Evolutionary conservation across 2,113 vertebrate genomes (phyloP).

Genomic region (Struthio camelus): DNA sequence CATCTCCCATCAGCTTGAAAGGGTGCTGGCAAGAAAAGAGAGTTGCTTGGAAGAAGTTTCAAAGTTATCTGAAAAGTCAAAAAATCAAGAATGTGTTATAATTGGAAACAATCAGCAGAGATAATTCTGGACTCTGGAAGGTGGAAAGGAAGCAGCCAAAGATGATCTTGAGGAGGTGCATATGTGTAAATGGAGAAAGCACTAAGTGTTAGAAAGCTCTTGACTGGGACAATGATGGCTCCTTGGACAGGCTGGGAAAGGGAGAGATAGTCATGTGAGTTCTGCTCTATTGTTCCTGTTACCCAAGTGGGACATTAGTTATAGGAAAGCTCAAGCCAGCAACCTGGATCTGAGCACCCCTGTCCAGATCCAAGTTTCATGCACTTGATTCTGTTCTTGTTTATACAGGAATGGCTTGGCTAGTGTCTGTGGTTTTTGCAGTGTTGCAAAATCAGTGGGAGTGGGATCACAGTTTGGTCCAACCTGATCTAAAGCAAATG

Average conservation of each 20-base stretch:
- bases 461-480: background rate
- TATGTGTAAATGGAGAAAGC: background rate
- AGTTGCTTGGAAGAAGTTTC: conserved; percentile 40
- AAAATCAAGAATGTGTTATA: conserved; percentile 41
- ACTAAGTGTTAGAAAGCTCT: background rate
- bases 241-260: background rate
- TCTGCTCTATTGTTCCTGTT: background rate
- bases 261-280: background rate
- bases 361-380: conserved; percentile 48
- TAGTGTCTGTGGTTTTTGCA: background rate
- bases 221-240: background rate
- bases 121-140: conserved; percentile 17
- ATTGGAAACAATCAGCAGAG: conserved; percentile 42
- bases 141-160: conserved; percentile 34
- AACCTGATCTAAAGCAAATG: background rate
- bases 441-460: conserved; percentile 6
- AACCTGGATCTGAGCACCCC: conserved; percentile 10
- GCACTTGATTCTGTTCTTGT: conserved; percentile 5
- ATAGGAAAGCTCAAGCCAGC: conserved; percentile 18
- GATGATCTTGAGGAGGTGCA: conserved; percentile 9
- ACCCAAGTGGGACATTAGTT: conserved; percentile 2
- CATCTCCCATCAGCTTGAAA: conserved; percentile 6
- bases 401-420: background rate
- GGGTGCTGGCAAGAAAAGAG: conserved; percentile 31
- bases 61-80: conserved; percentile 13